A percentile compares a stretch with the other conserved stretches of the same genome.
Evolutionary conservation across 1,140 invertebrate genomes (phyloP).

Genomic region (Nebria ingens): DNA sequence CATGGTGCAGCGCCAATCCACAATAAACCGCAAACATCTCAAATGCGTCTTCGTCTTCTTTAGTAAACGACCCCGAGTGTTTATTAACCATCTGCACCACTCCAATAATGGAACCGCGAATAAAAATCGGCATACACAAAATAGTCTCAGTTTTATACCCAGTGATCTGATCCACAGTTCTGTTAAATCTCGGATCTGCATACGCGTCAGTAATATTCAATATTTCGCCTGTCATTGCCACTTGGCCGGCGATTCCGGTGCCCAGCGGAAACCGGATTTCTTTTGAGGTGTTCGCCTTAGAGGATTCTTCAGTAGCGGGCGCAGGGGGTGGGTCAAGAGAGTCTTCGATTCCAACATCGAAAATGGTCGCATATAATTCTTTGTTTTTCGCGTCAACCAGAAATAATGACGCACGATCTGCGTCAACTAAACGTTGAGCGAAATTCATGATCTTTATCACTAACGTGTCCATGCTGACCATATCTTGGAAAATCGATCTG

Average conservation of each 20-base stretch:
- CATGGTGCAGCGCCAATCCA: constrained; percentile 73
- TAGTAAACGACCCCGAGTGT: constrained; percentile 53
- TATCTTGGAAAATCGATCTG: constrained; percentile 67
- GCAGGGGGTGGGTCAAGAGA: constrained; percentile 25
- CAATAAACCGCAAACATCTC: constrained; percentile 78
- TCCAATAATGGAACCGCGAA: constrained; percentile 56
- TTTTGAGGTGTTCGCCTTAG: constrained; percentile 25
- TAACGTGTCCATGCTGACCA: constrained; percentile 70
- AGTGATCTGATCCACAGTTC: constrained; percentile 61
- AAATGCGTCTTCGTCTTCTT: constrained; percentile 71
- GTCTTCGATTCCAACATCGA: constrained; percentile 52
- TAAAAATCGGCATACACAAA: constrained; percentile 79
- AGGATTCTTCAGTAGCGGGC: constrained; percentile 21
- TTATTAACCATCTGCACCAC: constrained; percentile 88
- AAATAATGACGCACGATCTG: constrained; percentile 70
- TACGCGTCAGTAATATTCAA: constrained; percentile 74
- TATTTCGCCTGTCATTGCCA: constrained; percentile 64
- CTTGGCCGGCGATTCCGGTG: constrained; percentile 46
- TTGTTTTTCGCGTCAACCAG: constrained; percentile 57
- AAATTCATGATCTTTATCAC: constrained; percentile 78
- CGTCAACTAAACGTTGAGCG: constrained; percentile 67
- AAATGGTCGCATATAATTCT: constrained; percentile 72
- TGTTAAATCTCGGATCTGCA: constrained; percentile 68
- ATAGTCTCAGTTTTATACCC: constrained; percentile 67
- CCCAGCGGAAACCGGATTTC: constrained; percentile 45